Evolutionary conservation across 2,888 invertebrate genomes (phyloP), one percentile per base, ranked within the genome.

Genomic region (Orthosia gracilis): DNA sequence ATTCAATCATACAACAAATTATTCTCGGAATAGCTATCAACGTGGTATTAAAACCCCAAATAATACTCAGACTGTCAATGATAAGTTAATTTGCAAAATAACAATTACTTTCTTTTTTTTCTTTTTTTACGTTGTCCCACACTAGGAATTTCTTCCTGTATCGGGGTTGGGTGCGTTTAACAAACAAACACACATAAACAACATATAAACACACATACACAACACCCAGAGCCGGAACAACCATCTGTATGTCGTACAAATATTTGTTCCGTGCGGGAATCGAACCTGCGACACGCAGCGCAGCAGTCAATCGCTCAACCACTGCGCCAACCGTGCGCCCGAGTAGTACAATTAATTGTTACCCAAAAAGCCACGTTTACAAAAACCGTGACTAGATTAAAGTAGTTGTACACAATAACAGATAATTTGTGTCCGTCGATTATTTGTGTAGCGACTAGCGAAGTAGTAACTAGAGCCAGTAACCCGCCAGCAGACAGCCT

Each of bases 401-500:
- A 78, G 54, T 71, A 61, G 72, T 78, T 71, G 23, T 57, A 49
- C 57, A 47, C 40, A 72, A 68, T 69, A 64, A 71, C 52, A 52
- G 21, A 57, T 21, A 61, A 68, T 61, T 77, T 57, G 67, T 23
- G 45, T n/a, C 31, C 31, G 45, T 9, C 23, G 62, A 52, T n/a
- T n/a, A n/a, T n/a, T n/a, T n/a, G n/a, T n/a, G n/a, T 23, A 31
- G 54, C 47, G 26, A 21, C 76, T 17, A 50, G 40, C 18, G 4
- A 5, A 31, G 31, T 31, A 31, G 31, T 31, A 31, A 17, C 52
- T 26, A 72, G 52, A 65, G 50, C 40, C 61, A 61, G 59, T 59
- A 45, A 59, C 23, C 5, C 73, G 83, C 83, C 78, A 78, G 83
- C 80, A 86, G 83, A 88, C 88, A 79, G 78, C 57, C 69, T 75